These are phyloP conservation scores for Arbacia lixula DNA, from an alignment of 53 echinoderm and acorn worm genomes.

Conservation along the genomic window DNA sequence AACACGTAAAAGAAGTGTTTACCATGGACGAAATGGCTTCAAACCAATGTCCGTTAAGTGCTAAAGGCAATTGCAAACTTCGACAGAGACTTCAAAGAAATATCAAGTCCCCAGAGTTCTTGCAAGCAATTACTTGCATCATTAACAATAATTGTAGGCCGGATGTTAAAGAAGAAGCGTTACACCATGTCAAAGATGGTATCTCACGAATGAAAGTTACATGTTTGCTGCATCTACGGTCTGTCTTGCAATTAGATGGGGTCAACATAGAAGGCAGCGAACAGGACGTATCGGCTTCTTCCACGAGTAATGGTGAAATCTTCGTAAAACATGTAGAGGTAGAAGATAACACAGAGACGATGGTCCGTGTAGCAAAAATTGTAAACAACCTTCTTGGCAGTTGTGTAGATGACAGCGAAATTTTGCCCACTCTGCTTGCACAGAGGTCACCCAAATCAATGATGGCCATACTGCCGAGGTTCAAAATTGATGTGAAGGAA, in stretches of 20 bases:
- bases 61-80: not conserved
- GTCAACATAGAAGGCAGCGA: slow-evolving; percentile 25
- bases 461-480: not conserved
- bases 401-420: not conserved
- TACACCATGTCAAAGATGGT: not conserved
- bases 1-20: slow-evolving; percentile 3
- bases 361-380: not conserved
- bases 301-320: not conserved
- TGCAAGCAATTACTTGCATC: not conserved
- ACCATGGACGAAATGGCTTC: not conserved
- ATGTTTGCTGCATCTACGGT: not conserved
- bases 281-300: slow-evolving; percentile 10
- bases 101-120: not conserved
- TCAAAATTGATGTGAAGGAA: not conserved
- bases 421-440: not conserved
- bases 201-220: not conserved
- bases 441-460: slow-evolving; percentile 8
- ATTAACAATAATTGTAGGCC: not conserved
- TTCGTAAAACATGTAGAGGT: slow-evolving; percentile 11
- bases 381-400: slow-evolving; percentile 8
- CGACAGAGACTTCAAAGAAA: slow-evolving; percentile 22
- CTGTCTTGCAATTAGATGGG: not conserved
- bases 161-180: not conserved
- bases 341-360: not conserved
- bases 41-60: not conserved